Evolutionary conservation across 1,140 invertebrate genomes (phyloP).

Genomic region (Agrilus planipennis): DNA sequence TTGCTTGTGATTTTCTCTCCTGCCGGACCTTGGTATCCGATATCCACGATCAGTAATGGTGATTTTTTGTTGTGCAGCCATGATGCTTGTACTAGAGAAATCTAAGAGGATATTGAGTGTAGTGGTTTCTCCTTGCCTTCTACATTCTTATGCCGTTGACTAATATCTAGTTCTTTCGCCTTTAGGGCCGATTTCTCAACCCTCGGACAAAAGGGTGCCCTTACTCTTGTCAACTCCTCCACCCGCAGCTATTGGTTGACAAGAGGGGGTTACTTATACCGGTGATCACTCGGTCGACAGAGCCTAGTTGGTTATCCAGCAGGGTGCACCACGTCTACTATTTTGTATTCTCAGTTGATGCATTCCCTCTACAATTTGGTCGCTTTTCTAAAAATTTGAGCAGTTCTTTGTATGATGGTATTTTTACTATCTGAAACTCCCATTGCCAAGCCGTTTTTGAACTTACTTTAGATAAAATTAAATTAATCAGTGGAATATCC

Average conservation of each 20-base stretch:
- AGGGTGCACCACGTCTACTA: conserved; percentile 6
- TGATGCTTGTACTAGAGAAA: no score
- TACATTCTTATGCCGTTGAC: conserved; percentile 10
- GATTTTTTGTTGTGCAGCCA: conserved; percentile 2
- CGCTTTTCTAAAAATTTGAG: no score
- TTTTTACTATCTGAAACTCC: no score
- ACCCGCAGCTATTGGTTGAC: not conserved
- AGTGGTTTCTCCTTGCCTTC: no score
- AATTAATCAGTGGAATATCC: no score
- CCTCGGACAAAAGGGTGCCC: conserved; percentile 10
- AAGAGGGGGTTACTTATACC: conserved; percentile 1
- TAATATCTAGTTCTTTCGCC: conserved; percentile 9
- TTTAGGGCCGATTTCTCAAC: conserved; percentile 11
- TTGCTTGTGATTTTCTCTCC: not conserved
- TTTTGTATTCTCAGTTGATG: no score
- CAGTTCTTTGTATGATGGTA: no score
- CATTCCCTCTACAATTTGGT: no score
- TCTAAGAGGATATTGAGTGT: no score
- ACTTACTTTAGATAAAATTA: no score
- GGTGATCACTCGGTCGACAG: conserved; percentile 6
- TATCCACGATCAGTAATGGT: conserved; percentile 2
- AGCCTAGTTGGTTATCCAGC: conserved; percentile 5
- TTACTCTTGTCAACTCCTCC: conserved; percentile 7
- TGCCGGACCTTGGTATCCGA: conserved; percentile 6
- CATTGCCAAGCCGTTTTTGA: no score